Evolutionary conservation across 2,888 invertebrate species (phyloP).

Genomic region (Acholoe squamosa): DNA sequence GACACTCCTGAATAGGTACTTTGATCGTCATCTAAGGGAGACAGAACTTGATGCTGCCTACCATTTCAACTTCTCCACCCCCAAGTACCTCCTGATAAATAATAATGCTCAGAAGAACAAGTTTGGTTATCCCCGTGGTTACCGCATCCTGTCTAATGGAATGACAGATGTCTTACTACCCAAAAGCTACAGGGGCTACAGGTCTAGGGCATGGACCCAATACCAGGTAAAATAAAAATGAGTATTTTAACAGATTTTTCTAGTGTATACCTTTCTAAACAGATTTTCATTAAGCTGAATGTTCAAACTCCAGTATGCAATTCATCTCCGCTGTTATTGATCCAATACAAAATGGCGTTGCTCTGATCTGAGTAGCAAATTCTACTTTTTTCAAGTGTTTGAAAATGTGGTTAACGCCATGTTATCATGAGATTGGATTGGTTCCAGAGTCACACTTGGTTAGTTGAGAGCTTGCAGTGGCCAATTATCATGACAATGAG

Average conservation of each 20-base stretch:
- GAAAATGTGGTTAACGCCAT: not conserved
- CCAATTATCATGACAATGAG: not conserved
- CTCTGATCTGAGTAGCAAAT: not conserved
- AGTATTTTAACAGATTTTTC: not conserved
- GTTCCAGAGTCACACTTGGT: too few species aligned
- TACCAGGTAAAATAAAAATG: slow-evolving; percentile 61
- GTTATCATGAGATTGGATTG: too few species aligned
- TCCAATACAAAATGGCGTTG: not conserved
- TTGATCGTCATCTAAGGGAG: slow-evolving; percentile 70
- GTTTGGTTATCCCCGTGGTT: slow-evolving; percentile 74
- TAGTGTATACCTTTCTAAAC: not conserved
- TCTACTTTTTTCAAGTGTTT: not conserved
- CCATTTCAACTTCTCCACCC: slow-evolving; percentile 76
- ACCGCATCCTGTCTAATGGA: slow-evolving; percentile 73
- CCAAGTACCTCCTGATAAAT: slow-evolving; percentile 77
- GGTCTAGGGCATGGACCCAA: slow-evolving; percentile 75
- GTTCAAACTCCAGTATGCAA: not conserved
- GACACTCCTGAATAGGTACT: slow-evolving; percentile 19
- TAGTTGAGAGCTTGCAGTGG: too few species aligned
- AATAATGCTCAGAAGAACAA: slow-evolving; percentile 70
- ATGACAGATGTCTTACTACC: slow-evolving; percentile 76
- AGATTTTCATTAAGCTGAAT: not conserved
- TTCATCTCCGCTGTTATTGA: not conserved
- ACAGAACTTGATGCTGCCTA: slow-evolving; percentile 75
- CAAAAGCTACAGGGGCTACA: slow-evolving; percentile 73